Conservation (phyloP, 2,888 invertebrate species). For the Brenthis hecate region DNA sequence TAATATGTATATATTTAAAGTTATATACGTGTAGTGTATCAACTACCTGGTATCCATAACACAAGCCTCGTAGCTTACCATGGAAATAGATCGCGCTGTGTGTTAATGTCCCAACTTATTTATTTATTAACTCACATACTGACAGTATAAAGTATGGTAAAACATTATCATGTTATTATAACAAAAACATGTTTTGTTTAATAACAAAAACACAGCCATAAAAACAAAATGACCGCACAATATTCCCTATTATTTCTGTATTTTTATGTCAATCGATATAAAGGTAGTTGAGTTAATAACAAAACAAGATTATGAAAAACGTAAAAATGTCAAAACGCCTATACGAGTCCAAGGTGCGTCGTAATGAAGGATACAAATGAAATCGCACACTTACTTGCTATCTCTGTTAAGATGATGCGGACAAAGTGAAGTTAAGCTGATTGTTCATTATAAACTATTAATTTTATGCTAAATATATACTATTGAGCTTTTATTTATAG, state of each 20-base stretch:
- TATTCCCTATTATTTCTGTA: constrained; percentile 9
- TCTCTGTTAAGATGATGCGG: constrained; percentile 52
- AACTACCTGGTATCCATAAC: too few relatives aligned
- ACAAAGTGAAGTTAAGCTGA: constrained; percentile 49
- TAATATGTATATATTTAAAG: too few relatives aligned
- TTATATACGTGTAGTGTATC: too few relatives aligned
- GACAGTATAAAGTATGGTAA: background rate
- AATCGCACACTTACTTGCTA: constrained; percentile 58
- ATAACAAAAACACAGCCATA: background rate
- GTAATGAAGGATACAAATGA: constrained; percentile 50
- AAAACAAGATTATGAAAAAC: constrained; percentile 15
- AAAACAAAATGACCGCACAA: background rate
- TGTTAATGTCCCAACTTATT: too few relatives aligned
- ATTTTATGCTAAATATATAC: background rate
- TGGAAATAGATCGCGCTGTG: too few relatives aligned
- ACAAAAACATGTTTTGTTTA: background rate
- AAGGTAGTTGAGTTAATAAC: constrained; percentile 14
- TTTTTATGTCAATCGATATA: constrained; percentile 22
- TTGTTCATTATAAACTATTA: constrained; percentile 16
- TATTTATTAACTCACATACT: too few relatives aligned
- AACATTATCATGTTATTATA: background rate
- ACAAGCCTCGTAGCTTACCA: too few relatives aligned
- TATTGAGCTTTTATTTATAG: background rate
- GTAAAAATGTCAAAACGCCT: constrained; percentile 29
- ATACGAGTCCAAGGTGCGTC: constrained; percentile 20